phyloP scores from a whole-genome alignment of 2,113 vertebrate species.

The Haemorhous mexicanus region DNA sequence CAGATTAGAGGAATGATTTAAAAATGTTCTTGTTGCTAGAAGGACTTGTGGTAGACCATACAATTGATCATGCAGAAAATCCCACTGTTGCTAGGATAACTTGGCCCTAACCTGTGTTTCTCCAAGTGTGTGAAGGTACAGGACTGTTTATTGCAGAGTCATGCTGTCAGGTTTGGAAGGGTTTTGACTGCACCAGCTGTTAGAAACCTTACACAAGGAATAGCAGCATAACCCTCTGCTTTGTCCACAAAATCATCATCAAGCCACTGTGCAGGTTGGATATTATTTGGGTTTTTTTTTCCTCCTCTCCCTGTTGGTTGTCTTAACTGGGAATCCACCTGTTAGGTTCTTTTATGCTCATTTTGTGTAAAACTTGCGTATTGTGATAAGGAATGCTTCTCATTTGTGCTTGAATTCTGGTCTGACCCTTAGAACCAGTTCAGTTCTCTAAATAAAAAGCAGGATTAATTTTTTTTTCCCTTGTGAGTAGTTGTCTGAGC shows the following conservation, averaged over 20 bases:
- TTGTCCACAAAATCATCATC: background rate
- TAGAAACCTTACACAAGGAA: background rate
- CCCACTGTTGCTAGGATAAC: background rate
- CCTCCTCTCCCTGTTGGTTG: background rate
- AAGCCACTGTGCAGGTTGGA: background rate
- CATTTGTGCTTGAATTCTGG: background rate
- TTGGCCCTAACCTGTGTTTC: background rate
- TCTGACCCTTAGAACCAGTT: background rate
- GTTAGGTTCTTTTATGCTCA: background rate
- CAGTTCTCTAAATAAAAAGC: background rate
- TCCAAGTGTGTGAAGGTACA: background rate
- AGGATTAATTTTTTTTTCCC: background rate
- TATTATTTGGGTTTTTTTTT: background rate
- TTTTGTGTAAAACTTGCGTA: background rate
- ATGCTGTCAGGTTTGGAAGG: background rate
- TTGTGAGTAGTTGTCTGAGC: background rate
- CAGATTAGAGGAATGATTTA: background rate
- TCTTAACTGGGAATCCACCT: background rate
- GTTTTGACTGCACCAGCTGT: background rate
- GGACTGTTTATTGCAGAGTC: background rate
- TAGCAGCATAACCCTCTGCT: background rate
- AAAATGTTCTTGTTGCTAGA: background rate
- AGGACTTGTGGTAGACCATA: background rate
- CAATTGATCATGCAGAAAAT: background rate
- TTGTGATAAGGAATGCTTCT: background rate